Base-by-base conservation (phyloP, 2,797 vertebrate genomes). In the Syndactyla subalaris region DNA sequence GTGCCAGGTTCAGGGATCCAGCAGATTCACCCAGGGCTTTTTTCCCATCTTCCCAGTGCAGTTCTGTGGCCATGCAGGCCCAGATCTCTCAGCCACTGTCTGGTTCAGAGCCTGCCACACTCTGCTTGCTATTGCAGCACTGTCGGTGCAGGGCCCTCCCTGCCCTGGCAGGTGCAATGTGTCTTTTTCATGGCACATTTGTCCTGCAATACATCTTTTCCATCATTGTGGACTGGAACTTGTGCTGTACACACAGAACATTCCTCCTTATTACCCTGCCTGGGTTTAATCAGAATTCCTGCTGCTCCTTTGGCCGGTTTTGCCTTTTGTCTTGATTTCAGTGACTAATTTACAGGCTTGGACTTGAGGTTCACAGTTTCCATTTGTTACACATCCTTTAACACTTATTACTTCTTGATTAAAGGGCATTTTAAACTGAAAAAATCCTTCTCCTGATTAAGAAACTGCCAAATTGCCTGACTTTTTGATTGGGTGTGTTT, bases 21-120 rank as follows among this genome's bases (percentile, higher is more conserved):
- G 32, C 20, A 65, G 13, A 18, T 46, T 62, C 32, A 1, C 17
- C 16, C 30, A 13, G 18, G 43, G 24, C 1, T 5, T 71, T 48
- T 38, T 62, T 20, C 36, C n/a, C 7, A 2, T 34, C 41, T 34
- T 38, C 10, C 15, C 49, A 29, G 61, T 26, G 52, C 23, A 26
- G 11, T 22, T 22, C 3, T 12, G 24, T 26, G 68, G 4, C n/a
- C 63, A 0, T 9, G 3, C 18, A 51, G 46, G 6, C 66, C 45
- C 23, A 26, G 26, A n/a, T 4, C 0, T 0, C 16, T 45, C 4
- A 5, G 59, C 36, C 2, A 54, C 0, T 10, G 45, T 14, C 18
- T 48, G 24, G 8, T 52, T 4, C 4, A 73, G 43, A 7, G 24
- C 26, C 45, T 39, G 34, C 12, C 45, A 48, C 71, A 52, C 71